phyloP scores from a whole-genome alignment of 2,888 invertebrate genomes.

The Cataglyphis altisquamis region DNA sequence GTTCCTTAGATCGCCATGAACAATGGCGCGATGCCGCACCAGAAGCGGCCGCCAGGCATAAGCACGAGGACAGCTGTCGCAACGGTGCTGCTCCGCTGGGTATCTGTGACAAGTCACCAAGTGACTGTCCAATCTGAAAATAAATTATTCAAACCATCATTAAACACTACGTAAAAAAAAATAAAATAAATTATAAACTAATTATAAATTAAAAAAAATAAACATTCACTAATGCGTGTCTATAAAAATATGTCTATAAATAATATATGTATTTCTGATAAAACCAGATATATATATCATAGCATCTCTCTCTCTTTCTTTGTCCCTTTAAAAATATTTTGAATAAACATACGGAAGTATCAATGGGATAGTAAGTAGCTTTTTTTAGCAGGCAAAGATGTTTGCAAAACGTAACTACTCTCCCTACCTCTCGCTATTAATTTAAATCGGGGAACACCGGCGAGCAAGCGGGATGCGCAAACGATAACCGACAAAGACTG shows the following conservation, averaged over 20 bases:
- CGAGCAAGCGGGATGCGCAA: slow-evolving; percentile 13
- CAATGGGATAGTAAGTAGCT: neutral
- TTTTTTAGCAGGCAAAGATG: neutral
- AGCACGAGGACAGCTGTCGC: slow-evolving; percentile 94
- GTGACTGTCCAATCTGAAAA: slow-evolving; percentile 93
- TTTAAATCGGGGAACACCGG: slow-evolving; percentile 19
- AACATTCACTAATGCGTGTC: neutral
- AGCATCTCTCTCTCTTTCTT: neutral
- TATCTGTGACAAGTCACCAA: slow-evolving; percentile 93
- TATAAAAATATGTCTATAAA: too few species aligned
- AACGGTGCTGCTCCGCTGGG: slow-evolving; percentile 92
- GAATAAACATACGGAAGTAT: neutral
- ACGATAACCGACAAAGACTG: slow-evolving; percentile 62
- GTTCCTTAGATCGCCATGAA: slow-evolving; percentile 93
- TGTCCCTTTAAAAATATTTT: neutral
- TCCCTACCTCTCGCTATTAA: neutral
- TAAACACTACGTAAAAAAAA: neutral
- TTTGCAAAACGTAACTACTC: neutral
- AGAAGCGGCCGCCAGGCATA: slow-evolving; percentile 94
- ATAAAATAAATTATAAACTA: neutral
- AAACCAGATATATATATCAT: neutral
- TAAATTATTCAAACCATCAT: neutral
- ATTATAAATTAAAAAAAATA: neutral
- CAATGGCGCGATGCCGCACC: slow-evolving; percentile 93
- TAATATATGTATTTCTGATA: neutral